Conservation (phyloP, 2,113 vertebrate species). For the Haliaeetus leucogaster region DNA sequence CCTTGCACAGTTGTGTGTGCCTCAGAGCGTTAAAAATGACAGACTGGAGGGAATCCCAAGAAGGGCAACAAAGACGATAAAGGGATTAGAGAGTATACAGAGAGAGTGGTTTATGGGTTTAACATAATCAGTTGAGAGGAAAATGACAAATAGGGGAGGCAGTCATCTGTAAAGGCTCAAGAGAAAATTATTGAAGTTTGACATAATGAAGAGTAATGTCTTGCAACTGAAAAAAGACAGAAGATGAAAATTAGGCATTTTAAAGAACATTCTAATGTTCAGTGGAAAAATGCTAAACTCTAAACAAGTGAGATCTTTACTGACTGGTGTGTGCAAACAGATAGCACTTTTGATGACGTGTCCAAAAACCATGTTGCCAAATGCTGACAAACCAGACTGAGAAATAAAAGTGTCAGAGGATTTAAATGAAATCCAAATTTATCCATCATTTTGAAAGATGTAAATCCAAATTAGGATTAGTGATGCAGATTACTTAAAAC, state of each 20-base stretch:
- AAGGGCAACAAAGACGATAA: conserved; percentile 27
- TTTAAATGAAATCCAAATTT: conserved; percentile 33
- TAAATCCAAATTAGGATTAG: conserved; percentile 59
- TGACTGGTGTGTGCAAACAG: not conserved
- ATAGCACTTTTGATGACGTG: rapidly evolving
- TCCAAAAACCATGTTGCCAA: not conserved
- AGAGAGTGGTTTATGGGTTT: conserved; percentile 34
- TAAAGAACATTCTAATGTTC: not conserved
- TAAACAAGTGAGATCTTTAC: not conserved
- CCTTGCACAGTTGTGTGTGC: not conserved
- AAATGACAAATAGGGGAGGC: not conserved
- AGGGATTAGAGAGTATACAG: conserved; percentile 7
- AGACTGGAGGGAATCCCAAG: conserved; percentile 41
- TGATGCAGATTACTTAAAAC: conserved; percentile 21
- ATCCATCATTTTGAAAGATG: conserved; percentile 17
- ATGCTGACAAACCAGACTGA: not conserved
- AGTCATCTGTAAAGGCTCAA: not conserved
- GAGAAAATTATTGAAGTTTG: conserved; percentile 48
- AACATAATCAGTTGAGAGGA: conserved; percentile 25
- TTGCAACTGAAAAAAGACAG: conserved; percentile 3
- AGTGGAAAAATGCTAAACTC: not conserved
- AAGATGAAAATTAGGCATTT: not conserved
- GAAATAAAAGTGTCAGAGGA: not conserved
- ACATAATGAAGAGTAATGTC: not conserved
- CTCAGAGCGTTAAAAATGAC: not conserved